Percentiles rank a stretch among this genome's conserved stretches.
These are phyloP conservation scores for Lepisosteus oculatus DNA, from an alignment of 2,113 vertebrate genomes.

Conservation along the genomic window DNA sequence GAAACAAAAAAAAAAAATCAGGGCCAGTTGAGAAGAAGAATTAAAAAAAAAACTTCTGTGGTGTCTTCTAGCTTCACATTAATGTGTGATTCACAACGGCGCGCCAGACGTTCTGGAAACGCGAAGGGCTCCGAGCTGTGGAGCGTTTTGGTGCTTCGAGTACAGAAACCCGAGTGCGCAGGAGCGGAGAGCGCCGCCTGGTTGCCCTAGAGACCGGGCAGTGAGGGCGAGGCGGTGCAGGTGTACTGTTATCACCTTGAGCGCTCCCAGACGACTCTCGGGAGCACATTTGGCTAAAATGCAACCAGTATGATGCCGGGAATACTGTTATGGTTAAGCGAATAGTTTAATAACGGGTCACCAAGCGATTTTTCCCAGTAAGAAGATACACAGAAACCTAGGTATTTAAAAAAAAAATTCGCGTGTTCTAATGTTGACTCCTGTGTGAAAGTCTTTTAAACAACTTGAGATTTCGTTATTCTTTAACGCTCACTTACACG, in stretches of 20 bases:
- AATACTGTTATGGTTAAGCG: not conserved
- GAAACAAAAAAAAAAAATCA: too few relatives aligned
- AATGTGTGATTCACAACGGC: not conserved
- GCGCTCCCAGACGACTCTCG: slow-evolving; percentile 2
- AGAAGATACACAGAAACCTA: not conserved
- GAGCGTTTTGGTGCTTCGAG: slow-evolving; percentile 15
- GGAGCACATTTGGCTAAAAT: slow-evolving; percentile 5
- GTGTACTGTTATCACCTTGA: slow-evolving; percentile 51
- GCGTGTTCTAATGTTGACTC: too few relatives aligned
- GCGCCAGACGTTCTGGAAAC: not conserved
- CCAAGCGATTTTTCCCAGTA: too few relatives aligned
- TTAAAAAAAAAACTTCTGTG: not conserved
- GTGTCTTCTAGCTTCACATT: not conserved
- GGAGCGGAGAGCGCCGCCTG: slow-evolving; percentile 42
- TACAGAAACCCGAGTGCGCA: slow-evolving; percentile 32
- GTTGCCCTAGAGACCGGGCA: slow-evolving; percentile 55
- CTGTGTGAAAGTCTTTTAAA: too few relatives aligned
- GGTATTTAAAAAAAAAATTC: too few relatives aligned
- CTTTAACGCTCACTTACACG: too few relatives aligned
- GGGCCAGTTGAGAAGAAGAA: slow-evolving; percentile 8
- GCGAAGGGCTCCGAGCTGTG: not conserved
- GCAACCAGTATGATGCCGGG: slow-evolving; percentile 18
- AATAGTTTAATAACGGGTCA: too few relatives aligned
- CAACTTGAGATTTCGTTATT: too few relatives aligned
- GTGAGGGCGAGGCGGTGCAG: slow-evolving; percentile 23